Percentiles rank a stretch among this genome's conserved stretches.
Evolutionary conservation across 2,113 vertebrate species (phyloP).

Genomic region (Paraplagusia blochii): DNA sequence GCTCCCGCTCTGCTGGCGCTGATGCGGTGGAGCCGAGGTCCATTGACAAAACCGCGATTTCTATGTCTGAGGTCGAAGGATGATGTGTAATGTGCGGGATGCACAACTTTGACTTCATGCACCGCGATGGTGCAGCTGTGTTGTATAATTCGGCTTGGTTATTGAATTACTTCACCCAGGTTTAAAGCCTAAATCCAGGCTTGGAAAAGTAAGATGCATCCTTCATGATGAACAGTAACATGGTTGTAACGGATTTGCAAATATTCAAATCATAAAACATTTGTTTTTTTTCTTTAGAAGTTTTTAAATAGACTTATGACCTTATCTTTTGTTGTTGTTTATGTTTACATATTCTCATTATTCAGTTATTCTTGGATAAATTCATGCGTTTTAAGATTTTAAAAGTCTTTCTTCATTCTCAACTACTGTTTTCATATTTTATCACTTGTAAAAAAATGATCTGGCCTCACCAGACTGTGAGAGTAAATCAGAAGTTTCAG

Average conservation of each 20-base stretch:
- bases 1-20: conserved; percentile 16
- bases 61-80: not conserved
- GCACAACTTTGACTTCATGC: not conserved
- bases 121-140: not conserved
- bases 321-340: too few relatives aligned
- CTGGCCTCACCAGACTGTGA: too few relatives aligned
- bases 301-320: not conserved
- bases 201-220: not conserved
- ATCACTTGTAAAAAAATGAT: too few relatives aligned
- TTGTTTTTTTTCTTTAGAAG: not conserved
- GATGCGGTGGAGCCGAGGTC: not conserved
- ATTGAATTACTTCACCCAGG: not conserved
- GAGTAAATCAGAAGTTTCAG: too few relatives aligned
- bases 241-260: not conserved
- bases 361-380: too few relatives aligned
- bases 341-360: too few relatives aligned
- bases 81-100: not conserved
- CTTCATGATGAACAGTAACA: not conserved
- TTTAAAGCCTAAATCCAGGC: not conserved
- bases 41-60: not conserved
- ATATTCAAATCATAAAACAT: not conserved
- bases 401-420: too few relatives aligned
- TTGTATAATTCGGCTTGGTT: not conserved
- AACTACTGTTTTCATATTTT: too few relatives aligned
- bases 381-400: too few relatives aligned